Evolutionary conservation across 1,140 invertebrate genomes (phyloP), one percentile per base, ranked within the genome.

Genomic region (Adelges cooleyi): DNA sequence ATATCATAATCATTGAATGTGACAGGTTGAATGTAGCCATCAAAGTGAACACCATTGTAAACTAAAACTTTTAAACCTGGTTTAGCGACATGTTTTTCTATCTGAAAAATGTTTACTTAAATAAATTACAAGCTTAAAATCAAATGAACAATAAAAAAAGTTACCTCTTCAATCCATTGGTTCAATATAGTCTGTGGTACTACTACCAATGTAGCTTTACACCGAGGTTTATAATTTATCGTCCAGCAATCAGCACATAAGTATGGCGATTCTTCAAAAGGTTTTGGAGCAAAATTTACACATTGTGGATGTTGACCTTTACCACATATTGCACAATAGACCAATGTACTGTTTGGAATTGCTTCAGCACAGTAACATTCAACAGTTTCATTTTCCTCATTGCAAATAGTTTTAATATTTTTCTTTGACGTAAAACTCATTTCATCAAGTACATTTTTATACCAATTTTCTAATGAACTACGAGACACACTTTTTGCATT

Each of bases 161-260:
- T 53, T 68, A 68, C 56, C 73, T 90, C 88, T n/a, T 82, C 77
- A 8, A 79, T 75, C 88, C 88, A 90, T 73, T 90, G 87, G 67
- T 80, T 75, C 65, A 78, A 77, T 22, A 90, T 86, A 36, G 82
- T 77, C 10, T 70, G 70, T 20, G 88, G 88, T 1, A 85, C 80
- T n/a, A 90, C 81, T 68, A 90, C 89, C 29, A 90, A 74, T 3
- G 87, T 90, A 4, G 82, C 80, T 33, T 77, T 75, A 1, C 82
- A 81, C 38, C 75, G 71, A 1, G 87, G 69, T 22, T 36, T 52
- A 18, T 77, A 76, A 27, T 72, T 70, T 38, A 77, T 70, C 10
- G 76, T 75, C 77, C 80, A 82, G 72, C 85, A 87, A 68, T 84
- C 80, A 2, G 84, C 82, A 74, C 85, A 86, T 9, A 62, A 48